A percentile compares a stretch with the other conserved stretches of the same genome.
phyloP scores from a whole-genome alignment of 2,113 vertebrate genomes.

The Acanthisitta chloris region DNA sequence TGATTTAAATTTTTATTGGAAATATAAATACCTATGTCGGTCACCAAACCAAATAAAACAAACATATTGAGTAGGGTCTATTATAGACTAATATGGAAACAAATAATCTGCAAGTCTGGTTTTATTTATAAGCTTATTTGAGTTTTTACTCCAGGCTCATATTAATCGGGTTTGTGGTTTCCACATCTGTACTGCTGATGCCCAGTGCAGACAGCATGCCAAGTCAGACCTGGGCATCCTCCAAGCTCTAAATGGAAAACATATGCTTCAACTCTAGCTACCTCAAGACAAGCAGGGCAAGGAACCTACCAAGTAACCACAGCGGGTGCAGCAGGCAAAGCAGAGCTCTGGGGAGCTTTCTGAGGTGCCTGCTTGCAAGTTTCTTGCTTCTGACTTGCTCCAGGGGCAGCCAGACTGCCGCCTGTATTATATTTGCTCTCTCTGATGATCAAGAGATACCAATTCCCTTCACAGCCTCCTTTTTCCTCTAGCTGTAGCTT shows the following conservation, averaged over 20 bases:
- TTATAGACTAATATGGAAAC: conserved; percentile 66
- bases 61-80: conserved; percentile 66
- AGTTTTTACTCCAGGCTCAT: conserved; percentile 55
- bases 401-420: conserved; percentile 59
- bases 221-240: conserved; percentile 59
- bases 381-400: conserved; percentile 56
- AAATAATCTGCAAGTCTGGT: conserved; percentile 65
- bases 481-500: conserved; percentile 16
- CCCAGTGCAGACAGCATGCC: conserved; percentile 48
- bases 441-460: conserved; percentile 53
- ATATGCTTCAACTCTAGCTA: conserved; percentile 18
- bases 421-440: conserved; percentile 39
- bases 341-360: conserved; percentile 8
- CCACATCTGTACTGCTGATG: conserved; percentile 67
- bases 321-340: conserved; percentile 35
- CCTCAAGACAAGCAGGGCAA: conserved; percentile 42
- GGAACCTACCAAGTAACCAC: conserved; percentile 42
- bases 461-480: conserved; percentile 9
- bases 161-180: conserved; percentile 68
- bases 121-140: conserved; percentile 69
- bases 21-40: conserved; percentile 61
- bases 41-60: conserved; percentile 69
- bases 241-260: conserved; percentile 57
- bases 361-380: conserved; percentile 42
- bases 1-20: conserved; percentile 64